Evolutionary conservation across 2,113 vertebrate genomes (phyloP).

Genomic region (Beaufortia kweichowensis): DNA sequence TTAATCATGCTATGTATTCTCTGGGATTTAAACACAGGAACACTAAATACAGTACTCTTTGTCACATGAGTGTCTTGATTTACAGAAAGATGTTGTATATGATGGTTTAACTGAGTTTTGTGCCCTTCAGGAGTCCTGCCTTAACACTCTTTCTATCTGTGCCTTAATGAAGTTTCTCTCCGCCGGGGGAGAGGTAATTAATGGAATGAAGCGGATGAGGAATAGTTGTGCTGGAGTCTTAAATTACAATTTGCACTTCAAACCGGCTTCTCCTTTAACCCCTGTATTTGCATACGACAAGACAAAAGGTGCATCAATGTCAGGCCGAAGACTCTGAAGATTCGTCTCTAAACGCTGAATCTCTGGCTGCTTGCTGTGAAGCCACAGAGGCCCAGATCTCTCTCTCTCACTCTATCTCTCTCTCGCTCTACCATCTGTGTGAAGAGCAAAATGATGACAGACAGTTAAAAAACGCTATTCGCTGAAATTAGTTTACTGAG

Average conservation of each 20-base stretch:
- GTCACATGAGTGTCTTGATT: conserved; percentile 19
- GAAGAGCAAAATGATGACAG: conserved; percentile 32
- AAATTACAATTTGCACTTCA: conserved; percentile 73
- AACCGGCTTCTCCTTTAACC: conserved; percentile 61
- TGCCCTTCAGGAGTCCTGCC: conserved; percentile 43
- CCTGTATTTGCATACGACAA: conserved; percentile 69
- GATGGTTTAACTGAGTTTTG: conserved; percentile 32
- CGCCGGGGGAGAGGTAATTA: conserved; percentile 69
- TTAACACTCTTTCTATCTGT: conserved; percentile 51
- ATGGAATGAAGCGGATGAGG: conserved; percentile 61
- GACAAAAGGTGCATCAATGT: conserved; percentile 68
- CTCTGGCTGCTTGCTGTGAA: conserved; percentile 20
- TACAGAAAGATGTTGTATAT: conserved; percentile 27
- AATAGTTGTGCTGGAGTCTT: conserved; percentile 61
- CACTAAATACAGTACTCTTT: neutral
- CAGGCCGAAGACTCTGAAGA: conserved; percentile 63
- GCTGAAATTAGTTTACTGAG: conserved; percentile 34
- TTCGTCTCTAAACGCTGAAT: conserved; percentile 38
- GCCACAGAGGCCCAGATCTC: conserved; percentile 6
- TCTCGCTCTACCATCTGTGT: conserved; percentile 32
- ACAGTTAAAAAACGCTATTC: conserved; percentile 8
- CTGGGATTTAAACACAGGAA: too few relatives aligned
- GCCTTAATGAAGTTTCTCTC: conserved; percentile 63
- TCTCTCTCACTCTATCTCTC: neutral
- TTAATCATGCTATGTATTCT: too few relatives aligned